Evolutionary conservation across 2,888 invertebrate species (phyloP), one percentile per base, ranked within the genome.

Genomic region (Ariolimax columbianus): DNA sequence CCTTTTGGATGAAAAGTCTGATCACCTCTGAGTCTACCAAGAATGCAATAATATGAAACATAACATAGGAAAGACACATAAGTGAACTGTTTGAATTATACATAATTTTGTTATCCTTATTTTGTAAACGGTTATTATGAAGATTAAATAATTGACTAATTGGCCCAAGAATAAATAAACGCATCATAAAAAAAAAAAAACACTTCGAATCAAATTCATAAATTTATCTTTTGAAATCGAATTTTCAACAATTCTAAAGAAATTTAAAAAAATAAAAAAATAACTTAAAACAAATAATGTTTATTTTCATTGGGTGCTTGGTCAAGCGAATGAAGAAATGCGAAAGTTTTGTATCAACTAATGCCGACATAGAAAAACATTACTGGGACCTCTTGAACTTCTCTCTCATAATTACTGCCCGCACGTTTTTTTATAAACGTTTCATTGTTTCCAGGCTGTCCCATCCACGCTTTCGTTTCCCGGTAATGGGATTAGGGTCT

Each of bases 401-500:
- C 9, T n/a, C 47, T 47, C 30, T 1, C 14, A 26, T 73, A 77
- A 77, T 77, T 77, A 77, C 51, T 51, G 55, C 77, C 77, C 77
- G 47, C 55, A 36, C n/a, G 1, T 73, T 19, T n/a, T 43, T 40
- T 73, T 40, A n/a, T n/a, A n/a, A 47, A 73, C 40, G 7, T 1
- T 40, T 40, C 26, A 33, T 33, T 66, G 30, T 33, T 2, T n/a
- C 40, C 14, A 73, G 4, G 7, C 0, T n/a, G 43, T 73, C n/a
- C 43, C 73, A 30, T 40, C 30, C 43, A 30, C 73, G 73, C 73
- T 26, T 40, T 47, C n/a, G 1, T 30, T 47, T 47, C n/a, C 63
- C 59, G 26, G n/a, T 70, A 80, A 80, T 80, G 80, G 68, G 68
- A 70, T 79, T 79, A 80, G 23, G 43, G 30, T 80, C 47, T 68